These are phyloP conservation scores for Phaenicophaeus curvirostris DNA, from an alignment of 2,797 vertebrate genomes.

Conservation along the genomic window DNA sequence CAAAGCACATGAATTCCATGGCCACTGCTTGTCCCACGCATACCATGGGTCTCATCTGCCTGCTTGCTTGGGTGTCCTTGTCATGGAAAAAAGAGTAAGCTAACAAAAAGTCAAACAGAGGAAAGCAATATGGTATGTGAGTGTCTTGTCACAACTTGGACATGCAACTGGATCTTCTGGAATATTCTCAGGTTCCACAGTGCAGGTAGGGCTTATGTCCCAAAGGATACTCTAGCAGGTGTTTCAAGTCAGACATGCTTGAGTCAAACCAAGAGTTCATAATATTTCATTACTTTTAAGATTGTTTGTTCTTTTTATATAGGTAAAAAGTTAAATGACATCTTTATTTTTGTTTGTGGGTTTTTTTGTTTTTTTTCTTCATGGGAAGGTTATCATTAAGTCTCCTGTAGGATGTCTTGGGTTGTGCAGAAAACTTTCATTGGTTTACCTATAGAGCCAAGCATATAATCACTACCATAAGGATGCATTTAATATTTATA, in stretches of 20 bases:
- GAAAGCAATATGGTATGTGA: background rate
- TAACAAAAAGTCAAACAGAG: background rate
- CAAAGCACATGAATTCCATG: background rate
- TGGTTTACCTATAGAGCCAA: background rate
- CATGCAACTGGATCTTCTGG: background rate
- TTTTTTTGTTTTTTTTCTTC: background rate
- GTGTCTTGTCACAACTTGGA: background rate
- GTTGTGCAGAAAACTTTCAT: background rate
- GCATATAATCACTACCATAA: background rate
- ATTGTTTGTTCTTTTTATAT: background rate
- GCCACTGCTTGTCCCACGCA: background rate
- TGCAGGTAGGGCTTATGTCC: background rate
- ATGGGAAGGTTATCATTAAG: background rate
- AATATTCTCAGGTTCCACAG: background rate
- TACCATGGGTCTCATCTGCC: background rate
- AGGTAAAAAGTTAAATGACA: background rate
- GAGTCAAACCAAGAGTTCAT: fast-evolving
- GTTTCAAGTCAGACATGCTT: background rate
- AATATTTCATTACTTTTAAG: background rate
- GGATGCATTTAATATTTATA: slow-evolving; percentile 36
- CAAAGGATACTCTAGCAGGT: background rate
- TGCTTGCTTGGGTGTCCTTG: background rate
- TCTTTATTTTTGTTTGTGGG: background rate
- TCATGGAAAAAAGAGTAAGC: background rate
- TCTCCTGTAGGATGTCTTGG: background rate